Evolutionary conservation across 92 coral and sea anemone species (phyloP).

Genomic region (Epizoanthus stellaris): DNA sequence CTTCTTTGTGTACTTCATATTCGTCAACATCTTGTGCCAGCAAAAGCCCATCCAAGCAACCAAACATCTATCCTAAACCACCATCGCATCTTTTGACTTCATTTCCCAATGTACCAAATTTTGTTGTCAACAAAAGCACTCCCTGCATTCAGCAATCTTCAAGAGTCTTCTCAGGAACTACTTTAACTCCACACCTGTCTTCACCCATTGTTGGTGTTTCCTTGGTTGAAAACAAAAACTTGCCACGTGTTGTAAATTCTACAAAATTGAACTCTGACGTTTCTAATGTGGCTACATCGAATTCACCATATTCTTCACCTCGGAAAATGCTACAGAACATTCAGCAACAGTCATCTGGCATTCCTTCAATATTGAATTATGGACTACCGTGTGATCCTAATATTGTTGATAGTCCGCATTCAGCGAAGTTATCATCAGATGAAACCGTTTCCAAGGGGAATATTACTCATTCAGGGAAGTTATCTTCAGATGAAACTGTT

Average conservation of each 20-base stretch:
- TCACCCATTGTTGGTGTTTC: background rate
- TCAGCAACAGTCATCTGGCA: conserved; percentile 55
- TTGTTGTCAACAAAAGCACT: conserved; percentile 39
- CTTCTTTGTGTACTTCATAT: conserved; percentile 4
- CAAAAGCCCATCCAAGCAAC: conserved; percentile 1
- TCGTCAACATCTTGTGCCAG: background rate
- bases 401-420: background rate
- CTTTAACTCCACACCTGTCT: background rate
- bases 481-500: background rate
- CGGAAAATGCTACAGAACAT: conserved; percentile 63
- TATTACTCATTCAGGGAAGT: background rate
- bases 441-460: conserved; percentile 10
- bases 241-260: conserved; percentile 4
- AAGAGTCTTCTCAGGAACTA: background rate
- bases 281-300: conserved; percentile 35
- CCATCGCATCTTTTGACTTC: conserved; percentile 11
- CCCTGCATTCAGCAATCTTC: conserved; percentile 33
- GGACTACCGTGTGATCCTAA: conserved; percentile 13
- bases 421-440: background rate
- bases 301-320: conserved; percentile 76
- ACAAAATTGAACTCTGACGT: conserved; percentile 36
- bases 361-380: conserved; percentile 54
- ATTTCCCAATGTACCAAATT: conserved; percentile 8
- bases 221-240: background rate
- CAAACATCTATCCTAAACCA: conserved; percentile 33